Evolutionary conservation across 2,113 vertebrate genomes (phyloP).

Genomic region (Cyanoliseus patagonus): DNA sequence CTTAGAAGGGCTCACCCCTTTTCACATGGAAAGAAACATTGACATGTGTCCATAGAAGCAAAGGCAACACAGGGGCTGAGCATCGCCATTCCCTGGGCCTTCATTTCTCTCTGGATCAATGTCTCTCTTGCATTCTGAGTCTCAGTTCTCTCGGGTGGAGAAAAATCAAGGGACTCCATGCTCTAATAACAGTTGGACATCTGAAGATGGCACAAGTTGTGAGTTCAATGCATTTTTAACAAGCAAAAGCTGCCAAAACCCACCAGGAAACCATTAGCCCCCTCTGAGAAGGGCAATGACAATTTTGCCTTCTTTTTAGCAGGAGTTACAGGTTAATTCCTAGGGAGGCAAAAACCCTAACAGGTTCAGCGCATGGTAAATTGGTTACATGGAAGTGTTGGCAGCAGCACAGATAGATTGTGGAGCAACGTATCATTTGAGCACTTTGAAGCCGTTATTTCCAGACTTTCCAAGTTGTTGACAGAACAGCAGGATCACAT

Average conservation of each 20-base stretch:
- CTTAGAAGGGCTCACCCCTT: neutral
- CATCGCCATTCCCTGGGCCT: neutral
- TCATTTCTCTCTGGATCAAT: too few relatives aligned
- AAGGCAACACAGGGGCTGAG: neutral
- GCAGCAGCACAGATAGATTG: neutral
- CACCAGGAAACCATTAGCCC: neutral
- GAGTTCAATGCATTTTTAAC: neutral
- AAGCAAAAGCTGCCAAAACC: neutral
- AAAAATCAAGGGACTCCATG: neutral
- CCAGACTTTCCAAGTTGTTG: constrained; percentile 21
- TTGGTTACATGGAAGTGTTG: neutral
- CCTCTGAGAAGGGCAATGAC: neutral
- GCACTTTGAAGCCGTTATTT: neutral
- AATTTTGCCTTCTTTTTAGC: neutral
- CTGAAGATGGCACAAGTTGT: neutral
- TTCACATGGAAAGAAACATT: neutral
- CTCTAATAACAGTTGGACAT: neutral
- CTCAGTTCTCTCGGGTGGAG: accelerated
- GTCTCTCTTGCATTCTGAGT: neutral
- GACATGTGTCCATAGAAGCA: neutral
- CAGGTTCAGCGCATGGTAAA: neutral
- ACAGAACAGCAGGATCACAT: neutral
- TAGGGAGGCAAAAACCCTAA: neutral
- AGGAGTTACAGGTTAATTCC: neutral
- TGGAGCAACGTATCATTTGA: neutral